These are phyloP conservation scores for Novumbra hubbsi DNA, from an alignment of 2,797 vertebrate genomes.

Conservation along the genomic window DNA sequence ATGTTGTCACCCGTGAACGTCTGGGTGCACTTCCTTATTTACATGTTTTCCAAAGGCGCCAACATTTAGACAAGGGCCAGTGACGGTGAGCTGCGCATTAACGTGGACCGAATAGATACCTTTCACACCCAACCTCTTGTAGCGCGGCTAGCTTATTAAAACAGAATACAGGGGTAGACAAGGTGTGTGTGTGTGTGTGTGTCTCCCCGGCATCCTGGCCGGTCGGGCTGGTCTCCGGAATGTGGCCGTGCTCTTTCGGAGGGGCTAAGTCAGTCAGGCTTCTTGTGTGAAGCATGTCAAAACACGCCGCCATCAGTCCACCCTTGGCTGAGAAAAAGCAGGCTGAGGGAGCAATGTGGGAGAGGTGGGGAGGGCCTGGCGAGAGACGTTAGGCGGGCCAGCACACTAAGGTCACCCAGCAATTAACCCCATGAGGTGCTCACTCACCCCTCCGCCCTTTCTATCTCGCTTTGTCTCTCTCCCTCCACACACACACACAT, in stretches of 20 bases:
- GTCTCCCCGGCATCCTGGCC: constrained; percentile 1
- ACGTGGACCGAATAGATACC: neutral
- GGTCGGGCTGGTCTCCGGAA: constrained; percentile 57
- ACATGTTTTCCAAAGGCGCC: neutral
- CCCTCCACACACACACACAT: constrained; percentile 11
- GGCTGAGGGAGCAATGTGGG: neutral
- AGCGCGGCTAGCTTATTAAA: neutral
- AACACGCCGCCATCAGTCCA: constrained; percentile 72
- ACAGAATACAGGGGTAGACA: neutral
- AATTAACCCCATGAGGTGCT: constrained; percentile 69
- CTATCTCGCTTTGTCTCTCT: neutral
- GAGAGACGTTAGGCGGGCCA: constrained; percentile 46
- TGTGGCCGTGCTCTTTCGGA: constrained; percentile 53
- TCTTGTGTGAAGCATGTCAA: constrained; percentile 76
- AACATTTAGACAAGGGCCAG: neutral
- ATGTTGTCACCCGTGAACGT: neutral
- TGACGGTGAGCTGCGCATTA: neutral
- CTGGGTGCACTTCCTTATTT: neutral
- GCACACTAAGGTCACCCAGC: constrained; percentile 65
- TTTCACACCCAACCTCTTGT: neutral
- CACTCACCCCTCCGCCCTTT: constrained; percentile 22
- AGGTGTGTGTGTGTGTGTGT: constrained; percentile 23
- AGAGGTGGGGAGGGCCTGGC: neutral
- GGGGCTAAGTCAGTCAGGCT: constrained; percentile 47
- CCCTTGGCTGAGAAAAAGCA: constrained; percentile 55